Base-by-base conservation (phyloP, 2,888 invertebrate species). In the Pyralis farinalis region DNA sequence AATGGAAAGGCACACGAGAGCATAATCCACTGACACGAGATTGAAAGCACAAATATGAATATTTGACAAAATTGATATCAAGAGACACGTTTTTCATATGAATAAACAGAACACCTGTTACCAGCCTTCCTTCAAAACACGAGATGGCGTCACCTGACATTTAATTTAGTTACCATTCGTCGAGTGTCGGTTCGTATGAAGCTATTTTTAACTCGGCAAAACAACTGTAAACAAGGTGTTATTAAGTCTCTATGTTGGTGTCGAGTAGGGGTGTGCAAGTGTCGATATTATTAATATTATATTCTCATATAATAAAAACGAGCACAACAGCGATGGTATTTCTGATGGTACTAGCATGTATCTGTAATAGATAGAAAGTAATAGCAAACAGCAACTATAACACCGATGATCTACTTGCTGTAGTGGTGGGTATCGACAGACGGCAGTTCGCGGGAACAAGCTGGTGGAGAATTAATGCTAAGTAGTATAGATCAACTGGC, bases 71-170 rank as follows among this genome's bases (percentile, higher is more conserved):
- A 55, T 44, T 51, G 57, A 61, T 55, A 56, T 54, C 53, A 56
- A 40, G 56, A 50, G 58, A 55, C 46, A 53, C 45, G 58, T 69
- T 65, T 65, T 63, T 63, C 63, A 62, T 61, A 55, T 42, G 53
- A 51, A 51, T 66, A 53, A 64, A 63, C 64, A 62, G 53, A 62
- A 57, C 74, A 76, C 71, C 70, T 73, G 73, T 65, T 71, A 65
- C 66, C 61, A 59, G 55, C 54, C 56, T 57, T 49, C 48, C 50
- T 57, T 47, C 51, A 54, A 63, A 46, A 46, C 47, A 49, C 46
- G 47, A 51, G 55, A 60, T 50, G 55, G 51, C 51, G 38, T 53
- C 62, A 63, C 68, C 63, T 63, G 59, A 63, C 63, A 64, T 71
- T 66, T 67, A 63, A 69, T 70, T 68, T 61, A 60, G 56, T 61